phyloP scores from a whole-genome alignment of 1,140 invertebrate genomes.

The Eciton burchellii region DNA sequence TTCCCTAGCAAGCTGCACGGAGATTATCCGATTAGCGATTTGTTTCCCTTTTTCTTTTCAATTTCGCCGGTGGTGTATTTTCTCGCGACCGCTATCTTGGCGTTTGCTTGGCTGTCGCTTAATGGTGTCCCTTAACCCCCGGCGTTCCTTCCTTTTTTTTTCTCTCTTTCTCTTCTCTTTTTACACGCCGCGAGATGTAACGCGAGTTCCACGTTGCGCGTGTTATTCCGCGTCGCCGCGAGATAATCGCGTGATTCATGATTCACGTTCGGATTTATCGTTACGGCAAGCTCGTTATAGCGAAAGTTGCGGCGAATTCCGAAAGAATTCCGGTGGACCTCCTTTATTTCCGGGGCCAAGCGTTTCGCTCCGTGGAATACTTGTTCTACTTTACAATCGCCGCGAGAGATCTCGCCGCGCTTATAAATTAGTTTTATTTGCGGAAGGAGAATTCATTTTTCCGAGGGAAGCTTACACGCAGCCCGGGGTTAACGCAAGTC shows the following conservation, averaged over 20 bases:
- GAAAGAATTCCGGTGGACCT: not conserved
- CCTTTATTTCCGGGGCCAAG: not conserved
- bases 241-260: not conserved
- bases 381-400: not conserved
- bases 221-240: not conserved
- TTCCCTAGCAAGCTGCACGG: not conserved
- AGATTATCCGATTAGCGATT: conserved; percentile 5
- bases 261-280: not conserved
- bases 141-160: no score
- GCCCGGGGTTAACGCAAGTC: not conserved
- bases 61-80: not conserved
- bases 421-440: not conserved
- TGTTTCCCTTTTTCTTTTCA: not conserved
- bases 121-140: no score
- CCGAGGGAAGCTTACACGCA: not conserved
- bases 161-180: not conserved
- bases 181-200: not conserved
- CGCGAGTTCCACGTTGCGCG: conserved; percentile 13
- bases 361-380: no score
- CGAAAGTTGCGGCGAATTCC: not conserved
- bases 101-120: no score
- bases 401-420: not conserved
- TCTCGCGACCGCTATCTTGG: conserved; percentile 8
- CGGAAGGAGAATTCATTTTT: not conserved
- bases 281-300: not conserved